These are phyloP conservation scores for Sebastes matsubarae DNA, from an alignment of 2,797 vertebrate genomes.

Conservation along the genomic window DNA sequence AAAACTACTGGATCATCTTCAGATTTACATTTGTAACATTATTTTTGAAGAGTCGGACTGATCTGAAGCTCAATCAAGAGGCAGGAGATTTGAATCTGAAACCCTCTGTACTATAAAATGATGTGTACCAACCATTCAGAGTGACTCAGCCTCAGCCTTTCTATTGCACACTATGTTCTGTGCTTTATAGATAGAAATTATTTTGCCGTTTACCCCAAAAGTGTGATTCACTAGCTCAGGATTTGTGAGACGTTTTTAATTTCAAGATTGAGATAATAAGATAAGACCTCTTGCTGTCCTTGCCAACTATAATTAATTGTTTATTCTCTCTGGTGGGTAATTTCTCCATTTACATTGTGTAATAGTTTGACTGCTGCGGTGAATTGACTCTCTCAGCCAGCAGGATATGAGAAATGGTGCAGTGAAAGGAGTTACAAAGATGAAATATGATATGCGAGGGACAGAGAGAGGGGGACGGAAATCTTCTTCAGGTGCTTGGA, in stretches of 20 bases:
- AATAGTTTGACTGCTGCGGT: conserved; percentile 34
- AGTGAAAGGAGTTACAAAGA: conserved; percentile 49
- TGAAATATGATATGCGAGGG: conserved; percentile 27
- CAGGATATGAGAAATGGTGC: conserved; percentile 63
- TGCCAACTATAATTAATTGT: conserved; percentile 59
- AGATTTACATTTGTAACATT: not conserved
- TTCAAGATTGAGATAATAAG: conserved; percentile 37
- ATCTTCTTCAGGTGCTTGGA: conserved; percentile 29
- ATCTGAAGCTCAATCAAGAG: not conserved
- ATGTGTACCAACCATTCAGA: not conserved
- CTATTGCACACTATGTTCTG: not conserved
- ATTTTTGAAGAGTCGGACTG: not conserved
- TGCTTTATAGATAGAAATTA: not conserved
- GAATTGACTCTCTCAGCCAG: conserved; percentile 24
- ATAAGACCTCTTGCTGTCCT: conserved; percentile 32
- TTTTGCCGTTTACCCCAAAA: not conserved
- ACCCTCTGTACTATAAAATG: not conserved
- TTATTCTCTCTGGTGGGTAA: conserved; percentile 60
- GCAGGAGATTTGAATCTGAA: not conserved
- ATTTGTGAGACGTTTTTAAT: conserved; percentile 40
- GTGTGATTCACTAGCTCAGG: not conserved
- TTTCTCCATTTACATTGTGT: conserved; percentile 56
- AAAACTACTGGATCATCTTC: not conserved
- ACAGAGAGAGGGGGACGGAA: not conserved
- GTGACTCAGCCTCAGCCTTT: not conserved